Conservation (phyloP, 2,888 invertebrate species). For the Pollenia amentaria region DNA sequence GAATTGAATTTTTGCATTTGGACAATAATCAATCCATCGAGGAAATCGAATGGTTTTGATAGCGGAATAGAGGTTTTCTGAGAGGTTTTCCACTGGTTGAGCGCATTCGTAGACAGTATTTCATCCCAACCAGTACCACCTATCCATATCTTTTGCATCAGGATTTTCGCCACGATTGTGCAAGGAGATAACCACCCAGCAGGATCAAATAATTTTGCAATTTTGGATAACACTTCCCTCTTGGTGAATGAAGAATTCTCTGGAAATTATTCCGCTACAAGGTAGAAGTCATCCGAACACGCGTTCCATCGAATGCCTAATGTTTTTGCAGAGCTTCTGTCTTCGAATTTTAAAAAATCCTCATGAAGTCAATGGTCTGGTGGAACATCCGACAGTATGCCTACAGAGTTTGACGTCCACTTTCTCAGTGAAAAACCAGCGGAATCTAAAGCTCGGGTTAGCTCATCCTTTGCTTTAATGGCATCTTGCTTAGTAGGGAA, state of each 20-base stretch:
- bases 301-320: slow-evolving; percentile 14
- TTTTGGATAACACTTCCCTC: not conserved
- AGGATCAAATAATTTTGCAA: not conserved
- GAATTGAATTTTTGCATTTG: not conserved
- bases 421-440: not conserved
- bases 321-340: not conserved
- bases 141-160: slow-evolving; percentile 14
- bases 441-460: not conserved
- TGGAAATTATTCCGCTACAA: not conserved
- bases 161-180: not conserved
- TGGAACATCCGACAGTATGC: not conserved
- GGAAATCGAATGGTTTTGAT: not conserved
- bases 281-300: not conserved
- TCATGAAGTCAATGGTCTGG: slow-evolving; percentile 14
- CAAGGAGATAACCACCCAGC: not conserved
- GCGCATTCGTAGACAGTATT: not conserved
- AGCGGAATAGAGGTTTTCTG: not conserved
- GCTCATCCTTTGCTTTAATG: not conserved
- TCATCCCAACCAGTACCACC: slow-evolving; percentile 17
- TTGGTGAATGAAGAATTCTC: not conserved
- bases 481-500: not conserved
- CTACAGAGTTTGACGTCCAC: not conserved
- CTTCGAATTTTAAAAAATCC: slow-evolving; percentile 18
- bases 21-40: not conserved
- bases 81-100: not conserved